A percentile compares a stretch with the other conserved stretches of the same genome.
Evolutionary conservation across 2,797 vertebrate species (phyloP).

Genomic region (Xenops minutus): DNA sequence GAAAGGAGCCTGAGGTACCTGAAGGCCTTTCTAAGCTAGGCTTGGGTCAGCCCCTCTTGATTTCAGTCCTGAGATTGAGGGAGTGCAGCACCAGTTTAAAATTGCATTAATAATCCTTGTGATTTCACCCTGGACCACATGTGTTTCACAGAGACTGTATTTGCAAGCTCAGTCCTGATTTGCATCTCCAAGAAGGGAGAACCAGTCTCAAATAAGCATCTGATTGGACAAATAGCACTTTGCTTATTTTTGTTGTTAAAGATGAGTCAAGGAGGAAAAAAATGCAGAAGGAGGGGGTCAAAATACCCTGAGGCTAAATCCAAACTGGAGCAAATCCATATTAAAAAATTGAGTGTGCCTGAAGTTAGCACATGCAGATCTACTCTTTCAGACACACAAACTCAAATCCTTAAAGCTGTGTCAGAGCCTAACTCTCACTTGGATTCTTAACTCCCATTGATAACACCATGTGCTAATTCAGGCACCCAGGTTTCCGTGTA

Average conservation of each 20-base stretch:
- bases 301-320: constrained; percentile 27
- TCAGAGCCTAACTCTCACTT: neutral
- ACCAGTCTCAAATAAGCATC: neutral
- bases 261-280: neutral
- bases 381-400: neutral
- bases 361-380: constrained; percentile 7
- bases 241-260: constrained; percentile 6
- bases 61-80: fast-evolving
- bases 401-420: neutral
- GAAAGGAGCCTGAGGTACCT: neutral
- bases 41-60: neutral
- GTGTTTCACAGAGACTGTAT: neutral
- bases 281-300: neutral
- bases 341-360: neutral
- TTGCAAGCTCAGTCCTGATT: neutral
- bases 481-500: neutral
- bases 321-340: neutral
- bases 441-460: constrained; percentile 23
- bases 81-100: neutral
- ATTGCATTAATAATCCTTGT: neutral
- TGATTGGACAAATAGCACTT: neutral
- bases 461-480: constrained; percentile 40
- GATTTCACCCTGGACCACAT: neutral
- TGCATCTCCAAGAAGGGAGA: neutral
- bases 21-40: neutral